phyloP scores from a whole-genome alignment of 2,797 vertebrate genomes.

The Decapterus maruadsi region DNA sequence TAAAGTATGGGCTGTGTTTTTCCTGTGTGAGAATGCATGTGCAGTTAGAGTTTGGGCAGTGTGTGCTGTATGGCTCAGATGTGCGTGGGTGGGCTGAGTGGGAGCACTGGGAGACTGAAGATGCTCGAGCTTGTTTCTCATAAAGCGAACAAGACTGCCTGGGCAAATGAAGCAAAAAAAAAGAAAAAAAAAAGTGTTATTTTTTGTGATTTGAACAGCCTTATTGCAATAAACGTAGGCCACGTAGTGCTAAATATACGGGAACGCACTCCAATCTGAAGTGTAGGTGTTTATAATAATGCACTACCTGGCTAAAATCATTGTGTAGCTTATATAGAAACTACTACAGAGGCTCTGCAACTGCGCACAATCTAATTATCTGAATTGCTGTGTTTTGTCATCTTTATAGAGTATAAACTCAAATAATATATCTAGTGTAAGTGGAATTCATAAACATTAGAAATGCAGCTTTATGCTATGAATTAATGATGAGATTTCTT shows the following conservation, averaged over 20 bases:
- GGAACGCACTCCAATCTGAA: not conserved
- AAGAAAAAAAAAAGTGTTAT: slow-evolving; percentile 45
- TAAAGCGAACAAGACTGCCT: slow-evolving; percentile 71
- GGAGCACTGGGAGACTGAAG: slow-evolving; percentile 79
- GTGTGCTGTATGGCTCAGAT: slow-evolving; percentile 78
- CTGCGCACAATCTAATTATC: not conserved
- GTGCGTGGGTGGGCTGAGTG: slow-evolving; percentile 83
- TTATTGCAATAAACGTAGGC: slow-evolving; percentile 39
- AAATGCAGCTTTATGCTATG: slow-evolving; percentile 34
- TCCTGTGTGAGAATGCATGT: slow-evolving; percentile 72
- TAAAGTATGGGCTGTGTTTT: slow-evolving; percentile 63
- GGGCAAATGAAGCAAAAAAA: slow-evolving; percentile 56
- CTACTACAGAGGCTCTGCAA: not conserved
- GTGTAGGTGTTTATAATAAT: slow-evolving; percentile 7
- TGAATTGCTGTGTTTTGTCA: not conserved
- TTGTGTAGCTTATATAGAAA: not conserved
- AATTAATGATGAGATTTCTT: slow-evolving; percentile 54
- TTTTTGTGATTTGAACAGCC: slow-evolving; percentile 44
- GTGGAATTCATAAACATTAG: slow-evolving; percentile 26
- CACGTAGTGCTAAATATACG: slow-evolving; percentile 25
- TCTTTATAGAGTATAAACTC: not conserved
- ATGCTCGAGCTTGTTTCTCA: slow-evolving; percentile 75
- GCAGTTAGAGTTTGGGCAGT: slow-evolving; percentile 69
- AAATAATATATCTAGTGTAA: slow-evolving; percentile 12
- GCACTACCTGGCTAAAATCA: slow-evolving; percentile 12